Evolutionary conservation across 2,113 vertebrate genomes (phyloP), one percentile per base, ranked within the genome.

Genomic region (Syngnathus typhle): DNA sequence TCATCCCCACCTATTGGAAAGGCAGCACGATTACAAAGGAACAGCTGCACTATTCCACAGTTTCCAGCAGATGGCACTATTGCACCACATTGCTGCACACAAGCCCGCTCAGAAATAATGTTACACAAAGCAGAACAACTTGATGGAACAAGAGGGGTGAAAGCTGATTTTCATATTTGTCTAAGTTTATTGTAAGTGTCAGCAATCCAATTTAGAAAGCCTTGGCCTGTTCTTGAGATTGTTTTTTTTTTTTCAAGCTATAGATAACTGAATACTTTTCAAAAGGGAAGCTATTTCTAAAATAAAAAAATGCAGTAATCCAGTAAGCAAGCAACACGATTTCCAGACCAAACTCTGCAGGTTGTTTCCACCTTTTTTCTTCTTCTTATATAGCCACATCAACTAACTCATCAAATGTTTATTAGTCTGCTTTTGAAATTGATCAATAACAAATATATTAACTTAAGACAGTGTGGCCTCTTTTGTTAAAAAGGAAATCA

Each of bases 31-130:
- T 16, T 61, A 36, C 16, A 16, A 39, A 62, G 27, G 37, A 36
- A 51, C 52, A 54, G 54, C 64, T 69, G 76, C 67, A 70, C 8
- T 71, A 7, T 43, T 3, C 21, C 5, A 1, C 5, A 1, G 55
- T 21, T 1, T 62, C 71, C 80, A 76, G 76, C 67, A 69, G 73
- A 37, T 19, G 62, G 75, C 3, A 55, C 54, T 8, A 19, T 64
- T 67, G 19, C 32, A 41, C 32, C 5, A 56, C 55, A 16, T 46
- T 54, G 37, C 64, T 51, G 67, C 23, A 61, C 46, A 16, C 44
- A 5, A 54, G 0, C 7, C 52, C 32, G 13, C 7, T 23, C 7
- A 7, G 12, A 58, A 2, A 13, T 6, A 32, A 55, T 10, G 27
- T 6, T 6, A 58, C 27, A 11, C 38, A 39, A 56, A 6, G 38